These are phyloP conservation scores for Chascanopsetta lugubris DNA, from an alignment of 2,113 vertebrate genomes.

Conservation along the genomic window DNA sequence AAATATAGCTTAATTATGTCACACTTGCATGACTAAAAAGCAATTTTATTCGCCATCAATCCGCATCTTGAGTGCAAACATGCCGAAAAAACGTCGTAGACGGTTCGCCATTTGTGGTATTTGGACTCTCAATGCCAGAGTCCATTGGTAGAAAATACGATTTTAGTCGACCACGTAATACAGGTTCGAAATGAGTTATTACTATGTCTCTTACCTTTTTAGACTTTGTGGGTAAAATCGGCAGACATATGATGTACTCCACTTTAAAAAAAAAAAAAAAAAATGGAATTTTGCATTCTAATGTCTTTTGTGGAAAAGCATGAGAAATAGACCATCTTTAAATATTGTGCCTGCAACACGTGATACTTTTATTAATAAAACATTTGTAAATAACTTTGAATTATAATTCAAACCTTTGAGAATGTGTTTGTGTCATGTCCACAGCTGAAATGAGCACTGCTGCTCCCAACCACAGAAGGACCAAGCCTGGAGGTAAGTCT, in stretches of 20 bases:
- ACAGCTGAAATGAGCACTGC: constrained; percentile 74
- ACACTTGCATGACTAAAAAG: accelerated
- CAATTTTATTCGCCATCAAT: not conserved
- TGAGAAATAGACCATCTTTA: too few species aligned
- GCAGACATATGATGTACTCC: too few species aligned
- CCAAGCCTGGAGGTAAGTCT: constrained; percentile 80
- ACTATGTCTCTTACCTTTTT: too few species aligned
- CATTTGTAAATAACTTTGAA: too few species aligned
- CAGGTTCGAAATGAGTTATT: too few species aligned
- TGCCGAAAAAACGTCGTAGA: accelerated
- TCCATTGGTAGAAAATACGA: not conserved
- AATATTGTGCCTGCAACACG: too few species aligned
- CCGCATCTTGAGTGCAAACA: not conserved
- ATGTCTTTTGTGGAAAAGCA: too few species aligned
- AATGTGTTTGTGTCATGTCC: constrained; percentile 6
- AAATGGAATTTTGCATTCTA: too few species aligned
- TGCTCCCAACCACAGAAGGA: constrained; percentile 79
- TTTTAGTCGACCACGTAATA: too few species aligned
- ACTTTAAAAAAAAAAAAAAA: too few species aligned
- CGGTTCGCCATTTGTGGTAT: not conserved
- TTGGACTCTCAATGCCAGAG: not conserved
- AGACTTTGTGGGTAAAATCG: too few species aligned
- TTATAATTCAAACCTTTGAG: not conserved
- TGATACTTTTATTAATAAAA: too few species aligned
- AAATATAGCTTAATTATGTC: not conserved